These are phyloP conservation scores for Morpho achilles DNA, from an alignment of 2,888 invertebrate species.

Conservation along the genomic window DNA sequence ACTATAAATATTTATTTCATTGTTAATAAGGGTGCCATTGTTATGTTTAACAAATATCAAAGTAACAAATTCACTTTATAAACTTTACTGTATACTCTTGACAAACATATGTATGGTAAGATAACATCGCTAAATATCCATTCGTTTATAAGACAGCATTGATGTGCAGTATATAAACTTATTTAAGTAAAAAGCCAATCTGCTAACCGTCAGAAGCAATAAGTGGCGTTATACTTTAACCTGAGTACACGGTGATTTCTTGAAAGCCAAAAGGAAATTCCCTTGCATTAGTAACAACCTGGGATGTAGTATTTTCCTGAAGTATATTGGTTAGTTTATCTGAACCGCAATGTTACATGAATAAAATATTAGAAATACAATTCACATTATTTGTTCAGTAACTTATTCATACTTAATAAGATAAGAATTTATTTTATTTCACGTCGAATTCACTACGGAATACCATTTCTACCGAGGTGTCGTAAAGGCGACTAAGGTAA, in stretches of 20 bases:
- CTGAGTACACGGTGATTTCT: conserved; percentile 20
- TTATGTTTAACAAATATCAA: too few relatives aligned
- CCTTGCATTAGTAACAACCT: conserved; percentile 18
- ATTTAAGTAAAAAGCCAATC: conserved; percentile 6
- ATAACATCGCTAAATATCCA: background rate
- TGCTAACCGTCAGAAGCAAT: conserved; percentile 16
- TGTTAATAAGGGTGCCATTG: too few relatives aligned
- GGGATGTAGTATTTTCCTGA: conserved; percentile 8
- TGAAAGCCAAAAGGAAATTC: conserved; percentile 16
- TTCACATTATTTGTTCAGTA: background rate
- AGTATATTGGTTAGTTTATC: conserved; percentile 5
- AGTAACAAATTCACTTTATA: too few relatives aligned
- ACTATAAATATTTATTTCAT: too few relatives aligned
- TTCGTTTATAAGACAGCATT: background rate
- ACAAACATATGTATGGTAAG: too few relatives aligned
- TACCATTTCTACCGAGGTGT: too few relatives aligned
- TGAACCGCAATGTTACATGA: conserved; percentile 1
- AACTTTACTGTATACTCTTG: too few relatives aligned
- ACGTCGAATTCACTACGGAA: too few relatives aligned
- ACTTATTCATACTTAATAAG: too few relatives aligned
- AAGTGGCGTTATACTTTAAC: conserved; percentile 21
- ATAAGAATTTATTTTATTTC: too few relatives aligned
- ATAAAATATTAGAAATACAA: conserved; percentile 5
- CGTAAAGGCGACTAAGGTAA: too few relatives aligned
- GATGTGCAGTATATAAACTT: background rate